Evolutionary conservation across 2,113 vertebrate species (phyloP).

Genomic region (Elaphurus davidianus): DNA sequence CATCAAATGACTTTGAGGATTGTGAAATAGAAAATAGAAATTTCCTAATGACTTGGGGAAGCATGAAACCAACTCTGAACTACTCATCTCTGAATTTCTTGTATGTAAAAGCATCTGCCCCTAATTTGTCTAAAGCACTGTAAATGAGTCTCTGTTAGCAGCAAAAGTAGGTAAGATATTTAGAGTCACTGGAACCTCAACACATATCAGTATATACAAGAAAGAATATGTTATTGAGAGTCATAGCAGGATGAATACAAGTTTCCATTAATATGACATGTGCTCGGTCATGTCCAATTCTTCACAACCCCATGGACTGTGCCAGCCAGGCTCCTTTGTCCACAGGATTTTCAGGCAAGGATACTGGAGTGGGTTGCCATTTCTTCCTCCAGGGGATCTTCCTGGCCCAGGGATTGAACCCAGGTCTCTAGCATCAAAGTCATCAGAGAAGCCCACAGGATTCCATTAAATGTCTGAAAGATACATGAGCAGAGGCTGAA

Average conservation of each 20-base stretch:
- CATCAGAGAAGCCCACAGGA: neutral
- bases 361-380: neutral
- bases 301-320: neutral
- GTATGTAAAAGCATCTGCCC: neutral
- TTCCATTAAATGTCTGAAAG: neutral
- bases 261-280: neutral
- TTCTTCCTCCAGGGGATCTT: neutral
- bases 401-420: neutral
- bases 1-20: neutral
- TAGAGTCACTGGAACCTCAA: neutral
- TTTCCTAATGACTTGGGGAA: neutral
- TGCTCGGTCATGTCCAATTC: neutral
- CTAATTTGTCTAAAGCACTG: neutral
- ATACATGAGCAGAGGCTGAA: neutral
- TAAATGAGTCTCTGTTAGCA: neutral
- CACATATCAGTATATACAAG: no score
- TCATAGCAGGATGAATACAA: neutral
- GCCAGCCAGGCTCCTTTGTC: neutral
- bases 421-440: neutral
- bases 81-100: neutral
- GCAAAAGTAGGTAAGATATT: neutral
- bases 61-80: neutral
- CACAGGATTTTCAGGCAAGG: neutral
- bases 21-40: neutral
- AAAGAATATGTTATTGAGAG: neutral